These are phyloP conservation scores for Carpatolechia fugitivella DNA, from an alignment of 2,888 invertebrate genomes.

Conservation along the genomic window DNA sequence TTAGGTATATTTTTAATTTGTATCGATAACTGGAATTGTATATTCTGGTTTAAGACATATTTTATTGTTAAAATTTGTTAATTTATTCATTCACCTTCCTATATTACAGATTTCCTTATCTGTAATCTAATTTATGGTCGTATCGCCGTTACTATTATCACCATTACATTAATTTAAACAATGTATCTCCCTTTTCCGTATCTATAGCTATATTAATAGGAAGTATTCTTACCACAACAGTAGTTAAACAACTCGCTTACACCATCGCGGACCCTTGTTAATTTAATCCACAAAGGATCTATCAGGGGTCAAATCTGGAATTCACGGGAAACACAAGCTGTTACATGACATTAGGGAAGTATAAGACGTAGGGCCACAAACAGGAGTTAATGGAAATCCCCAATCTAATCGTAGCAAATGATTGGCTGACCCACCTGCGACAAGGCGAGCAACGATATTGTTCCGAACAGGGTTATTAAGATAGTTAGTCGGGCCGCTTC, in stretches of 20 bases:
- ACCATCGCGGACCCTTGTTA: constrained; percentile 1
- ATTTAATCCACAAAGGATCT: constrained; percentile 3
- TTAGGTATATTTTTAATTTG: too few species aligned
- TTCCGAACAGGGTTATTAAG: constrained; percentile 54
- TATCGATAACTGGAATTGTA: too few species aligned
- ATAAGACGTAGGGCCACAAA: constrained; percentile 36
- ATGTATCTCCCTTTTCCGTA: too few species aligned
- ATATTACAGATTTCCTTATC: too few species aligned
- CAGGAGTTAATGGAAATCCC: constrained; percentile 47
- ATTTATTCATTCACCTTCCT: too few species aligned
- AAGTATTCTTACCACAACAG: constrained; percentile 1
- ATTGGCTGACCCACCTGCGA: constrained; percentile 53
- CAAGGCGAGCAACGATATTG: constrained; percentile 56
- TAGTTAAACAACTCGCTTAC: not conserved
- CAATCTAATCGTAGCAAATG: constrained; percentile 51
- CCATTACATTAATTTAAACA: too few species aligned
- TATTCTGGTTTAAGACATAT: too few species aligned
- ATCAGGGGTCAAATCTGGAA: constrained; percentile 12
- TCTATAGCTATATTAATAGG: not conserved
- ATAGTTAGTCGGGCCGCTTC: constrained; percentile 23
- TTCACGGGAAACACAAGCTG: constrained; percentile 11
- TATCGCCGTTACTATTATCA: too few species aligned
- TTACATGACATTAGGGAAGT: constrained; percentile 25
- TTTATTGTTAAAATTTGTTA: too few species aligned
- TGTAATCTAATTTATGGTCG: too few species aligned